These are phyloP conservation scores for Eumacrocentrus americanus DNA, from an alignment of 2,888 invertebrate species.

Conservation along the genomic window DNA sequence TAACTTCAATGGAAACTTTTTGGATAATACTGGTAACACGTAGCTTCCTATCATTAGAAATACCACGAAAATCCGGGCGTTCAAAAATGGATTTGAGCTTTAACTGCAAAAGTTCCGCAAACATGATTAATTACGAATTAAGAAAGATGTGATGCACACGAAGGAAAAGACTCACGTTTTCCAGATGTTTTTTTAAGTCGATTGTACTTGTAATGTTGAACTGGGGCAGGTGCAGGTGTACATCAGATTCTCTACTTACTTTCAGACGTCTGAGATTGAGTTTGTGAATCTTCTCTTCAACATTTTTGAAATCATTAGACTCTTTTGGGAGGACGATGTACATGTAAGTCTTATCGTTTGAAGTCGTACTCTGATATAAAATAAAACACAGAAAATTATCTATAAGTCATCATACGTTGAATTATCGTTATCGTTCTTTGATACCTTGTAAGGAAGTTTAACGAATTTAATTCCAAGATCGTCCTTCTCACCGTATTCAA, in stretches of 20 bases:
- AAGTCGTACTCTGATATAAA: background rate
- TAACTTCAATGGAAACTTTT: background rate
- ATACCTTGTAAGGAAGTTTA: conserved; percentile 70
- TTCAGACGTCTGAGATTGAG: background rate
- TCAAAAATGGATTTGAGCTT: too few species aligned
- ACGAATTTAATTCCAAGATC: conserved; percentile 68
- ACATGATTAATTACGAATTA: too few species aligned
- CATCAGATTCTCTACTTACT: conserved; percentile 62
- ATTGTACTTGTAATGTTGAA: conserved; percentile 76
- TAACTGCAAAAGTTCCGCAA: too few species aligned
- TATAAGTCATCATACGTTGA: too few species aligned
- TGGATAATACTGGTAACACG: background rate
- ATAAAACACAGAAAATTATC: background rate
- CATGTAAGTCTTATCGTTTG: background rate
- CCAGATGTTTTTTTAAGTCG: background rate
- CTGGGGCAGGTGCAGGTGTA: conserved; percentile 75
- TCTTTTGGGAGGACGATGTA: background rate
- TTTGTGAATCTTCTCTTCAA: background rate
- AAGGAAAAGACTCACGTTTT: background rate
- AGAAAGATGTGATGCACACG: too few species aligned
- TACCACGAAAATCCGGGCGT: too few species aligned
- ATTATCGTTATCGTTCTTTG: too few species aligned
- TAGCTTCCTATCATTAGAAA: too few species aligned
- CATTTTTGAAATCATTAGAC: background rate
- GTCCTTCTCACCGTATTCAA: conserved; percentile 60